These are phyloP conservation scores for Molorchus minor DNA, from an alignment of 2,888 invertebrate genomes.

Conservation along the genomic window DNA sequence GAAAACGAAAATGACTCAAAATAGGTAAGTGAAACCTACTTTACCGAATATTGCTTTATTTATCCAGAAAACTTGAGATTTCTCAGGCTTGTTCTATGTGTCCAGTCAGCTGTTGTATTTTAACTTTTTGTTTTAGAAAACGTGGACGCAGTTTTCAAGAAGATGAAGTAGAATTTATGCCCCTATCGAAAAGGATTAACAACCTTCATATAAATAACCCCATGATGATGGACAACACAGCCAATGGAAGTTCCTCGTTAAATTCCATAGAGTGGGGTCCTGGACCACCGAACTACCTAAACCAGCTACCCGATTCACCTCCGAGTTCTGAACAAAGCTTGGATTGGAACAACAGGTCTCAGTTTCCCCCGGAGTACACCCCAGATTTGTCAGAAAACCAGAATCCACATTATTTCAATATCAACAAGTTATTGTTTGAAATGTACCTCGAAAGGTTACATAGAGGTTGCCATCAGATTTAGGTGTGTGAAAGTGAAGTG, in stretches of 20 bases:
- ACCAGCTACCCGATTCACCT: conserved; percentile 54
- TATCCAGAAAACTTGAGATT: neutral
- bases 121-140: conserved; percentile 70
- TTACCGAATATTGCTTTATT: neutral
- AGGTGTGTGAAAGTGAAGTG: conserved; percentile 6
- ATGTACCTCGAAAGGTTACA: conserved; percentile 83
- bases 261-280: conserved; percentile 54
- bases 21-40: no score
- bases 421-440: conserved; percentile 86
- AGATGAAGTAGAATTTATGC: conserved; percentile 83
- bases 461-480: conserved; percentile 62
- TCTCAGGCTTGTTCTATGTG: neutral
- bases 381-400: conserved; percentile 80
- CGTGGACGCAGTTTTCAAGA: conserved; percentile 74
- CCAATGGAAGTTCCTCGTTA: conserved; percentile 43
- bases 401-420: conserved; percentile 87
- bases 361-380: conserved; percentile 81
- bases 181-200: conserved; percentile 89
- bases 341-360: conserved; percentile 59
- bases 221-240: conserved; percentile 56
- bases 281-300: conserved; percentile 50
- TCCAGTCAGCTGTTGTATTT: neutral
- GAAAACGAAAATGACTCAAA: conserved; percentile 13
- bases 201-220: conserved; percentile 82
- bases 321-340: conserved; percentile 55